Evolutionary conservation across 23 tunicate genomes (phyloP).

Genomic region (Corella eumyota): DNA sequence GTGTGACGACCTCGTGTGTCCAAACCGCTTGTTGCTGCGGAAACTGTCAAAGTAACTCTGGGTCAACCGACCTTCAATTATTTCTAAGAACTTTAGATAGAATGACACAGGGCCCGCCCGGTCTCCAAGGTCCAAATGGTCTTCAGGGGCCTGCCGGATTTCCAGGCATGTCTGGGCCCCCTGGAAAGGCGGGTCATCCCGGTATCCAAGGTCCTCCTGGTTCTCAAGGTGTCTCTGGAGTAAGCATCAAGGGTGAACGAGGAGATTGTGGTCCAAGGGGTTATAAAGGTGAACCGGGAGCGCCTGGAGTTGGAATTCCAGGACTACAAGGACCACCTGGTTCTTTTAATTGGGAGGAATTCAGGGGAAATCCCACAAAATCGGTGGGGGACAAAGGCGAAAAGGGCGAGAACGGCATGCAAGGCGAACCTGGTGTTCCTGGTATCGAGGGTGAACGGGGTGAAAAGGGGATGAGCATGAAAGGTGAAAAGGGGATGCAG

Average conservation of each 20-base stretch:
- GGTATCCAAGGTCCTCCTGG: conserved; percentile 91
- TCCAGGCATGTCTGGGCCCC: conserved; percentile 94
- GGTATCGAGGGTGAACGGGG: conserved; percentile 16
- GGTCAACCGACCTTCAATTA: conserved; percentile 9
- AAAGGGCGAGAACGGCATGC: conserved; percentile 19
- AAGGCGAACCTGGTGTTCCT: conserved; percentile 19
- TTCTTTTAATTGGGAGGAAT: conserved; percentile 10
- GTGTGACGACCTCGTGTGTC: too few relatives aligned
- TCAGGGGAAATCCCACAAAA: neutral
- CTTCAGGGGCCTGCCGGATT: conserved; percentile 84
- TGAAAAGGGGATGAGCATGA: conserved; percentile 14
- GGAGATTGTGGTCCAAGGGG: conserved; percentile 94
- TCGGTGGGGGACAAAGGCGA: conserved; percentile 5
- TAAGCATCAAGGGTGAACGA: conserved; percentile 32
- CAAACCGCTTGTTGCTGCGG: too few relatives aligned
- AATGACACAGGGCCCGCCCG: conserved; percentile 67
- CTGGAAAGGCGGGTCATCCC: conserved; percentile 76
- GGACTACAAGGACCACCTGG: conserved; percentile 83
- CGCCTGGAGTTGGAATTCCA: conserved; percentile 41
- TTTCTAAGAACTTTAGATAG: conserved; percentile 33
- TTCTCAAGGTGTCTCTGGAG: conserved; percentile 59
- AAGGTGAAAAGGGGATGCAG: conserved; percentile 29
- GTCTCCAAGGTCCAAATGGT: conserved; percentile 73
- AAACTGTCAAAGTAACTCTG: conserved; percentile 13
- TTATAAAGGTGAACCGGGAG: conserved; percentile 71